Base-by-base conservation (phyloP, 2,888 invertebrate species). In the Lasioglossum vierecki region DNA sequence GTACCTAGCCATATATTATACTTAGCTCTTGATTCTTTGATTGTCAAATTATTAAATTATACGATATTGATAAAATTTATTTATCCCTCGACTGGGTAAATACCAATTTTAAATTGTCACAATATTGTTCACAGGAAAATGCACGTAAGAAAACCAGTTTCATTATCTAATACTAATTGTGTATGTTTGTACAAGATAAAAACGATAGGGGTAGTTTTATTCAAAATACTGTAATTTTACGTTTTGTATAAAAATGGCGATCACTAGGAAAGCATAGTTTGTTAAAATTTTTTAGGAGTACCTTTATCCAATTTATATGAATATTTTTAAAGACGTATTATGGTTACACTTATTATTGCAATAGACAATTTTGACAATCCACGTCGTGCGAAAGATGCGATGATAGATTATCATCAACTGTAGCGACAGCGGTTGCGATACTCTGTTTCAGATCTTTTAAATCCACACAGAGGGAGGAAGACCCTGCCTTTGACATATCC, bases 401-500 rank as follows among this genome's bases (percentile, higher is more conserved):
- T 60, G 60, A 60, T 60, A 13, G 60, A 60, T 60, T 30, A 30
- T 66, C 30, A 66, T 66, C 30, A 66, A 35, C 63, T 30, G 6
- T 66, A 35, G 63, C 30, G 63, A 66, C 63, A 18, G 63, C 15
- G 30, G 30, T 18, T 35, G 35, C 30, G 18, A 30, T 66, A 66
- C 30, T 30, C 15, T 66, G 63, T 30, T 18, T 66, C 63, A 30
- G 63, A 66, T 66, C 63, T 30, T 66, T 30, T 66, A 66, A 66
- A 66, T 35, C 63, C 30, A 15, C 35, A 15, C 6, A 18, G 30
- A 66, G 15, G 63, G 63, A 66, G 30, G 63, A 35, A 66, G 63
- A 66, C 63, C 63, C 30, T 66, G 63, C 18, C 15, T 66, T 66
- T 66, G 63, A 66, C 30, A 35, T 66, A 66, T 66, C 63, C 30